Evolutionary conservation across 2,797 vertebrate genomes (phyloP), one percentile per base, ranked within the genome.

Genomic region (Pachyuromys duprasi): DNA sequence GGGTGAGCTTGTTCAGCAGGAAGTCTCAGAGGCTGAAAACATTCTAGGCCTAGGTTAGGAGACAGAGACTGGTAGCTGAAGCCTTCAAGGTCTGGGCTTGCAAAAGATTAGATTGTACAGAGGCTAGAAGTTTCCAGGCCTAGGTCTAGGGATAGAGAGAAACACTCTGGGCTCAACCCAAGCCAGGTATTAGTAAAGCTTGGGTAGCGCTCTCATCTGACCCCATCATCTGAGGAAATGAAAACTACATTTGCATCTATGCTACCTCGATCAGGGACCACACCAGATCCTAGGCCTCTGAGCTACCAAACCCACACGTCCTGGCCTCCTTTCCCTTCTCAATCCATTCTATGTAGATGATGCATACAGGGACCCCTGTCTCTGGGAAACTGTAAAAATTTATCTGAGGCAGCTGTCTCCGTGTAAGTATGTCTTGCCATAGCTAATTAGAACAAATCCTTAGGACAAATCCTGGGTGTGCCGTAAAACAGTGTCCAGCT

Each of bases 401-500:
- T n/a, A 69, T 86, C 42, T 1, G 63, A 86, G 63, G 42, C 82
- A 53, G 76, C 76, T n/a, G 42, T 22, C 82, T 86, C 82, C 3
- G 14, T 53, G 42, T n/a, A n/a, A 84, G 82, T 20, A n/a, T 69
- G 63, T 49, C 42, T 69, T 86, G 62, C 62, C 82, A 15, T n/a
- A 69, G 63, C 42, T 86, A 86, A 86, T 86, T 55, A 87, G 67
- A 72, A 55, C 67, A 87, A 87, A 72, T 55, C 84, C 49, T 39
- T 67, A 69, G 20, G 63, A 53, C 82, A 67, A 67, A n/a, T n/a
- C 42, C 63, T 84, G 63, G 36, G 26, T 74, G 86, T 88, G n/a
- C 53, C 13, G 12, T 60, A 31, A 60, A 88, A 74, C 69, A 1
- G 14, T 22, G 8, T 0, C 31, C 63, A 49, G 45, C 72, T 26